Conservation (phyloP, 2,797 vertebrate genomes). For the Coranthus polyacanthus region DNA sequence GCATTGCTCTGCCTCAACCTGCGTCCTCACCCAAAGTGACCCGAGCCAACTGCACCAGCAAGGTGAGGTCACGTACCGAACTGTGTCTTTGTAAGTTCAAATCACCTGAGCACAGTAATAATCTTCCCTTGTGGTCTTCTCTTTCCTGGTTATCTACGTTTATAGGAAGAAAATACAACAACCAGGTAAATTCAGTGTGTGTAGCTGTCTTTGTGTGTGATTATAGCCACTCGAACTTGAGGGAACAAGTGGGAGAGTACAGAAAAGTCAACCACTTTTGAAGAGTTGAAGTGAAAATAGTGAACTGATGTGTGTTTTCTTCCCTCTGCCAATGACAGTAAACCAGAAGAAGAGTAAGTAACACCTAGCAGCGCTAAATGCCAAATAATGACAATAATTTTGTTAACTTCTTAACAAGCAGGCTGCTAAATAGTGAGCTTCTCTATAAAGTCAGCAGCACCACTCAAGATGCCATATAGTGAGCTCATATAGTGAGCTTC, state of each 20-base stretch:
- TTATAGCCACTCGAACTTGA: no score
- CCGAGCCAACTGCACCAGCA: slow-evolving; percentile 15
- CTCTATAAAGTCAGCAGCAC: no score
- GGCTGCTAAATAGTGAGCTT: no score
- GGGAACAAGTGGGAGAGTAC: no score
- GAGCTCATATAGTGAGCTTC: no score
- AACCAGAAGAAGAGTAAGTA: slow-evolving; percentile 80
- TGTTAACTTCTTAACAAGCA: no score
- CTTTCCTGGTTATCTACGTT: background rate
- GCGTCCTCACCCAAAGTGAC: slow-evolving; percentile 19
- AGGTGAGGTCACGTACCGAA: slow-evolving; percentile 31
- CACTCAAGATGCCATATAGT: no score
- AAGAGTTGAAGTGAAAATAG: background rate
- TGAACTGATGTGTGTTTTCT: slow-evolving; percentile 30
- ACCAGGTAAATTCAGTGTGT: slow-evolving; percentile 60
- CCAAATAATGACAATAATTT: no score
- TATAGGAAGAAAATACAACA: slow-evolving; percentile 64
- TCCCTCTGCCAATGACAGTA: slow-evolving; percentile 62
- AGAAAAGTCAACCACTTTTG: no score
- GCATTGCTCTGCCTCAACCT: slow-evolving; percentile 78
- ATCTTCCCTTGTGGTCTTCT: background rate
- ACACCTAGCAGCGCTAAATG: background rate
- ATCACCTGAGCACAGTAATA: background rate
- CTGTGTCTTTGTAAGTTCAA: background rate
- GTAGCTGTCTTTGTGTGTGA: slow-evolving; percentile 6